A percentile compares a stretch with the other conserved stretches of the same genome.
Conservation (phyloP, 2,797 vertebrate species). For the Molossus molossus region DNA sequence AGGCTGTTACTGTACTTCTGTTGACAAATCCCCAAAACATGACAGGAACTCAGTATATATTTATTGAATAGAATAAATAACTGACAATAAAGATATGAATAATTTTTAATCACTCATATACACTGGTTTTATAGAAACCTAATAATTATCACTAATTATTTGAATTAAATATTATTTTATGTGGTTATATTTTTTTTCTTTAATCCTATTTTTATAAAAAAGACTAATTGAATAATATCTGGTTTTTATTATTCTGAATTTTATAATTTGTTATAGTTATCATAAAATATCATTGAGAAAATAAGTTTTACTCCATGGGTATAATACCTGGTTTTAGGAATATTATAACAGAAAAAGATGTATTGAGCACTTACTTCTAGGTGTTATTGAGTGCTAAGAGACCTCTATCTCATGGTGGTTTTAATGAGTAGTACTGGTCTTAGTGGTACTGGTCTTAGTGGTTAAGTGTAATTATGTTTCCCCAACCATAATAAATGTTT, state of each 20-base stretch:
- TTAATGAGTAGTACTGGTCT: not conserved
- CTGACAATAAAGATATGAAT: not conserved
- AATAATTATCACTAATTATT: not conserved
- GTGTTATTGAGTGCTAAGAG: not conserved
- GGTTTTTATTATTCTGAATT: slow-evolving; percentile 8
- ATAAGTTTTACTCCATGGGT: not conserved
- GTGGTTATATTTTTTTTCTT: not conserved
- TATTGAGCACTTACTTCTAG: not conserved
- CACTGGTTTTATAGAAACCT: not conserved
- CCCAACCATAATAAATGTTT: slow-evolving; percentile 42
- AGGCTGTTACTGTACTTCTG: not conserved
- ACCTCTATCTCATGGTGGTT: not conserved
- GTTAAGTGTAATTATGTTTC: slow-evolving; percentile 35
- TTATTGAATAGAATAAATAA: not conserved
- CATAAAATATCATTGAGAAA: not conserved
- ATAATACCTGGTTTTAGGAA: slow-evolving; percentile 28
- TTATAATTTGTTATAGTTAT: not conserved
- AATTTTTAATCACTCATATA: not conserved
- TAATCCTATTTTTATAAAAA: not conserved
- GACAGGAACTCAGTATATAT: not conserved
- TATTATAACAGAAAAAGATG: not conserved
- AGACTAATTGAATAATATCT: not conserved
- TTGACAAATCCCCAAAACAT: not conserved
- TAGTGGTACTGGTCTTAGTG: not conserved
- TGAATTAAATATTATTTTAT: not conserved